Evolutionary conservation across 2,113 vertebrate genomes (phyloP).

Genomic region (Arvicanthis niloticus): DNA sequence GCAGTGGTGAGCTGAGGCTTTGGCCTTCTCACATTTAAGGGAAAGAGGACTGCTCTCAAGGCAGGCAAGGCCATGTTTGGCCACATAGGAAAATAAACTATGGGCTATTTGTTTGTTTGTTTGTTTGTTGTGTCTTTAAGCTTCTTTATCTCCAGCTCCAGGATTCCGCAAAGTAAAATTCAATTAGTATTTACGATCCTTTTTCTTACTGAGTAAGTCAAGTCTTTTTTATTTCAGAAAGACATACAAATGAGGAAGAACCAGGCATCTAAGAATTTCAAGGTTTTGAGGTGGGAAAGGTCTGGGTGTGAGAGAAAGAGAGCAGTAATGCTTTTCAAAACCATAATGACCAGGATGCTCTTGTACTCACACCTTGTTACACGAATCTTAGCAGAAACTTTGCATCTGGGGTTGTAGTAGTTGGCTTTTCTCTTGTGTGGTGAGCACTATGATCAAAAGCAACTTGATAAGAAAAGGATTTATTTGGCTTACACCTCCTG

Average conservation of each 20-base stretch:
- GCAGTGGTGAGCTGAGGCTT: slow-evolving; percentile 31
- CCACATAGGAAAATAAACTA: slow-evolving; percentile 60
- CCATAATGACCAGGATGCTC: slow-evolving; percentile 2
- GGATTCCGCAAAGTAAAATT: slow-evolving; percentile 79
- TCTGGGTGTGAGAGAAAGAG: neutral
- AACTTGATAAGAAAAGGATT: neutral
- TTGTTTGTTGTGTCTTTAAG: slow-evolving; percentile 77
- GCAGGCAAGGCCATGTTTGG: slow-evolving; percentile 2
- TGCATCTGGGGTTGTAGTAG: neutral
- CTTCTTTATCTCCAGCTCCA: slow-evolving; percentile 80
- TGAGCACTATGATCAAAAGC: neutral
- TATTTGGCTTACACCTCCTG: neutral
- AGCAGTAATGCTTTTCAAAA: slow-evolving; percentile 31
- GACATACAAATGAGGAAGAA: slow-evolving; percentile 70
- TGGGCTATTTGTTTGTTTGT: slow-evolving; percentile 73
- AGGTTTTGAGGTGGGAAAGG: slow-evolving; percentile 59
- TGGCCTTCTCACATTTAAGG: slow-evolving; percentile 58
- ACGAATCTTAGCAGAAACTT: slow-evolving; percentile 42
- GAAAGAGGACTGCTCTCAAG: neutral
- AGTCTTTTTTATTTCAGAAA: slow-evolving; percentile 74
- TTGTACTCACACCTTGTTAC: slow-evolving; percentile 52
- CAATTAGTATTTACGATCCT: slow-evolving; percentile 82
- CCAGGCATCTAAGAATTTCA: slow-evolving; percentile 61
- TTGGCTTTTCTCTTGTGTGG: neutral
- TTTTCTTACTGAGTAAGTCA: slow-evolving; percentile 70